Conservation (phyloP, 2,888 invertebrate genomes). For the Tachina lurida region DNA sequence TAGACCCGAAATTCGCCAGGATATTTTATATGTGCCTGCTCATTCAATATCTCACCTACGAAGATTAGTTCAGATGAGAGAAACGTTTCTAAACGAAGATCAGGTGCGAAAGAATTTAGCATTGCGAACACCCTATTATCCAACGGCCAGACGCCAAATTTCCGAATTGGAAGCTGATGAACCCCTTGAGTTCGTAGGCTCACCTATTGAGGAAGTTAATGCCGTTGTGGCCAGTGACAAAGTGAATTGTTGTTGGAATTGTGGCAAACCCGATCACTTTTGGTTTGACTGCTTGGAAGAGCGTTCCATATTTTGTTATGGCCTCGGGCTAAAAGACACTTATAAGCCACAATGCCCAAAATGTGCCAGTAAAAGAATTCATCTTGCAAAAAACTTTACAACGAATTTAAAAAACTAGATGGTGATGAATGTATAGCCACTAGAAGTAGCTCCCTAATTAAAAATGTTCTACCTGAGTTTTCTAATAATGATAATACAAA, state of each 20-base stretch:
- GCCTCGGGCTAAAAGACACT: no score
- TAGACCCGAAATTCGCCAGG: conserved; percentile 58
- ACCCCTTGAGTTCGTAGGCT: not conserved
- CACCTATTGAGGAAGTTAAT: not conserved
- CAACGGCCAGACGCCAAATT: conserved; percentile 23
- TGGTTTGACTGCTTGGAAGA: not conserved
- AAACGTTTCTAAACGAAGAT: conserved; percentile 1
- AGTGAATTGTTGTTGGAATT: conserved; percentile 26
- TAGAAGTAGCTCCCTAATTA: not conserved
- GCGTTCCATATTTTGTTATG: no score
- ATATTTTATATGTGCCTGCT: conserved; percentile 46
- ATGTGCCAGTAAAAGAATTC: no score
- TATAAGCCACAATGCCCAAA: no score
- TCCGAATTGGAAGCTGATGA: conserved; percentile 21
- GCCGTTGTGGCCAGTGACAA: conserved; percentile 2
- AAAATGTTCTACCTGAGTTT: not conserved
- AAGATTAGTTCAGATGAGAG: conserved; percentile 8
- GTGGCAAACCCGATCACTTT: not conserved
- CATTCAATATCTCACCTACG: conserved; percentile 48
- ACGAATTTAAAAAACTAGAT: no score
- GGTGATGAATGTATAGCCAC: not conserved
- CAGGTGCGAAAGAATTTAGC: conserved; percentile 39
- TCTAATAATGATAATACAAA: no score
- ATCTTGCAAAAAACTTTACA: no score
- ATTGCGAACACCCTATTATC: not conserved